Conservation (phyloP, 2,113 vertebrate species). For the Paratilapia polleni region DNA sequence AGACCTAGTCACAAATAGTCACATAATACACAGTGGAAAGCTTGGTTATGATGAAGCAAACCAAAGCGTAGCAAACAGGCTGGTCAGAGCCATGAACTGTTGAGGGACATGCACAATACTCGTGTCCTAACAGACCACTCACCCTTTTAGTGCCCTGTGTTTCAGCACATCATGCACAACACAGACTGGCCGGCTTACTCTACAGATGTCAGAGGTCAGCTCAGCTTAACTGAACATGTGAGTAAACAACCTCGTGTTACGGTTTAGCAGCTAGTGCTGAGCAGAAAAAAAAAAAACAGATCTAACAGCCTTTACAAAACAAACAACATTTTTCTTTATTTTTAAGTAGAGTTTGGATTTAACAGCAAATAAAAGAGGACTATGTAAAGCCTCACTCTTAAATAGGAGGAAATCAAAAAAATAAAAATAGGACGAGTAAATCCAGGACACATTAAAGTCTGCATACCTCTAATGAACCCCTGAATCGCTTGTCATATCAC, state of each 20-base stretch:
- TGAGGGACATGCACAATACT: background rate
- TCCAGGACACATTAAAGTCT: background rate
- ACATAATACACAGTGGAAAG: too few relatives aligned
- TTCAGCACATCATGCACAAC: background rate
- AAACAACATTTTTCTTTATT: accelerated
- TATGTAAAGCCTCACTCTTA: background rate
- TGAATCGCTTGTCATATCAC: background rate
- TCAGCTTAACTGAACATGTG: slow-evolving; percentile 22
- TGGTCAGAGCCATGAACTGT: background rate
- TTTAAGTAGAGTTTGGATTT: background rate
- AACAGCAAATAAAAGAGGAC: background rate
- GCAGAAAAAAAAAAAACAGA: background rate
- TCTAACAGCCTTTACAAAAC: background rate
- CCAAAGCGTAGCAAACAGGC: background rate
- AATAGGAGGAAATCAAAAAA: background rate
- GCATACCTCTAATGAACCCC: background rate
- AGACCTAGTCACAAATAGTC: background rate
- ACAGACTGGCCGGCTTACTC: slow-evolving; percentile 3
- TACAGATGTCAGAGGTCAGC: slow-evolving; percentile 36
- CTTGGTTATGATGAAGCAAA: background rate
- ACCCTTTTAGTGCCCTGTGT: background rate
- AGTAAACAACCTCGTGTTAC: slow-evolving; percentile 41
- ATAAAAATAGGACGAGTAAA: background rate
- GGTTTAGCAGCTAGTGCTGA: slow-evolving; percentile 7
- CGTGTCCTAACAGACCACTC: background rate